Base-by-base conservation (phyloP, 2,797 vertebrate species). In the Protonibea diacanthus region DNA sequence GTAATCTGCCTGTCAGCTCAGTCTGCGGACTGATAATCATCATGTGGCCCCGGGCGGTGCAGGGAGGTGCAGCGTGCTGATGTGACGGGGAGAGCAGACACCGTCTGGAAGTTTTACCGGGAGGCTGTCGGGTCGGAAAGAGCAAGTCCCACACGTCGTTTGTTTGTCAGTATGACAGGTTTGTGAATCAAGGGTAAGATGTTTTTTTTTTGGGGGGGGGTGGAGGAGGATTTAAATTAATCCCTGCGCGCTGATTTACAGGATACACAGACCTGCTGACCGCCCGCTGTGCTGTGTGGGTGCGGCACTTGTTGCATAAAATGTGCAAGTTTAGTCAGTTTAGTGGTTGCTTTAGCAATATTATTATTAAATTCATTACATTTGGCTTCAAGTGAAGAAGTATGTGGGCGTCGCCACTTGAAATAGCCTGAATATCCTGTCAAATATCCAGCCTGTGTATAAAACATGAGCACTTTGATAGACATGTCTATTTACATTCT, bases 131-230 rank as follows among this genome's bases (percentile, higher is more conserved):
- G 58, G 48, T 73, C 45, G n/a, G 71, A 60, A 17, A 25, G 63
- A 27, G 20, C 45, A 44, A 74, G 33, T 27, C 27, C 25, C 38
- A n/a, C 40, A 20, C 25, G 40, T n/a, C 25, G 42, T 12, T 11
- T 42, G 44, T 73, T 60, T 77, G 74, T 82, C 83, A 77, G 71
- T 67, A 89, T 88, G 88, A 72, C 81, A 90, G 85, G 78, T 88
- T 77, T 86, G 87, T 87, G 74, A 72, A 76, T n/a, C 18, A 5
- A 56, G 60, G 75, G 62, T 85, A 69, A 78, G 66, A 47, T 20
- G 51, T 65, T 79, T 64, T 42, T 9, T 57, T 55, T 27, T 27
- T 2, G 25, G 25, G 42, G 63, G n/a, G 29, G 29, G 40, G 4
- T 20, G 44, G 4, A 10, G 40, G 4, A 21, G 44, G 4, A 10